Evolutionary conservation across 2,888 invertebrate genomes (phyloP).

Genomic region (Orgyia antiqua): DNA sequence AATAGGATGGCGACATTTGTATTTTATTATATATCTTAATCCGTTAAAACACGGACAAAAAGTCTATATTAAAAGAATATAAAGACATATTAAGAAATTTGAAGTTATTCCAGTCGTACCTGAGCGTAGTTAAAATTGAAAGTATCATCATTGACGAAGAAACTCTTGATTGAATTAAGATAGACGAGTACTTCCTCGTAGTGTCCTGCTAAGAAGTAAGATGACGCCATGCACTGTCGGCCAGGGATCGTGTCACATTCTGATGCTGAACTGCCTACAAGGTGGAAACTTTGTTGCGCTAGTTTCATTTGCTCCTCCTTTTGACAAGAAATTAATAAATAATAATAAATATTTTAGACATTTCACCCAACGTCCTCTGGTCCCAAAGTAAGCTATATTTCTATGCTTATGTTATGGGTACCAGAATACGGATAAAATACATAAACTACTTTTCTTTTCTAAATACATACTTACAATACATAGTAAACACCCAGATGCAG

Average conservation of each 20-base stretch:
- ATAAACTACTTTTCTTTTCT: too few species aligned
- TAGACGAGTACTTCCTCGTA: constrained; percentile 98
- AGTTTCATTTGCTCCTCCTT: constrained; percentile 95
- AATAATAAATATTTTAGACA: neutral
- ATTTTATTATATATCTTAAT: neutral
- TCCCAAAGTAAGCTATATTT: too few species aligned
- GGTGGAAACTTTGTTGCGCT: constrained; percentile 97
- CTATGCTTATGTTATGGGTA: too few species aligned
- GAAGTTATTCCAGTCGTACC: too few species aligned
- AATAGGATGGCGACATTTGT: too few species aligned
- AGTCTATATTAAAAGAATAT: too few species aligned
- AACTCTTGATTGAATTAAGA: constrained; percentile 97
- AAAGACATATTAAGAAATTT: too few species aligned
- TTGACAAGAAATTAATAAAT: neutral
- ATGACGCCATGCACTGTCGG: constrained; percentile 98
- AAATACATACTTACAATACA: too few species aligned
- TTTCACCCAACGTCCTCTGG: too few species aligned
- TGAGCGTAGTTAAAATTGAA: constrained; percentile 94
- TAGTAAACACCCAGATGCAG: too few species aligned
- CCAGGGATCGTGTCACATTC: constrained; percentile 99
- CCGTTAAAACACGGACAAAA: neutral
- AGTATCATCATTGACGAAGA: constrained; percentile 92
- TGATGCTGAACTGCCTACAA: constrained; percentile 96
- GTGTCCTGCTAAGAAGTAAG: constrained; percentile 95
- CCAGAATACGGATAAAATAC: too few species aligned